Conservation (phyloP, 2,797 vertebrate genomes). For the Jordanella pulchra region DNA sequence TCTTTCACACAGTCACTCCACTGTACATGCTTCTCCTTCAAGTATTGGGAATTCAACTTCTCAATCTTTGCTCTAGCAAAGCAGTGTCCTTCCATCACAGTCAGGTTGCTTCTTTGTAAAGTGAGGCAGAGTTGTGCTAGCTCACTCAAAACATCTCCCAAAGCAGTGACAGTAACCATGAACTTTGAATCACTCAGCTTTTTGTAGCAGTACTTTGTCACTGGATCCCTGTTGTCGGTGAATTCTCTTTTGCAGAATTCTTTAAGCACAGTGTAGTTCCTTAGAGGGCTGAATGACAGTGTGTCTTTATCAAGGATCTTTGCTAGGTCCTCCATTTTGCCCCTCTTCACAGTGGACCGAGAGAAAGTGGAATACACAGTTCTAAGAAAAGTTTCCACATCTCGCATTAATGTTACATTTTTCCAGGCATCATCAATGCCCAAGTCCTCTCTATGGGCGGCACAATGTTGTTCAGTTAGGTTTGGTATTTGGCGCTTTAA, state of each 20-base stretch:
- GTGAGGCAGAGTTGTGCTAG: background rate
- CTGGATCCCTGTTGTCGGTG: constrained; percentile 1
- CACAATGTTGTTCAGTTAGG: constrained; percentile 45
- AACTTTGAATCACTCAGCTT: constrained; percentile 22
- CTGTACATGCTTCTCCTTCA: too few species aligned
- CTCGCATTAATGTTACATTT: constrained; percentile 36
- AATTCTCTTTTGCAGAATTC: constrained; percentile 45
- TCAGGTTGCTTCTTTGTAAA: background rate
- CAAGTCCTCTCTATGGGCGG: too few species aligned
- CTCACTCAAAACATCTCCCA: constrained; percentile 44
- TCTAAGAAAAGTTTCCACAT: constrained; percentile 58
- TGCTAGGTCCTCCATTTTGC: constrained; percentile 46
- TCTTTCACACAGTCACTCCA: too few species aligned
- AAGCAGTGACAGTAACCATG: constrained; percentile 39
- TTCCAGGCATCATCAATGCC: constrained; percentile 50
- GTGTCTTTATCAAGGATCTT: constrained; percentile 35
- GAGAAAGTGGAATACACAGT: constrained; percentile 54
- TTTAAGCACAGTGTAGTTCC: constrained; percentile 48
- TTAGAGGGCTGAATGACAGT: constrained; percentile 40
- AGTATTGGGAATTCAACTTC: too few species aligned
- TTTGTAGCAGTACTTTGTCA: constrained; percentile 4
- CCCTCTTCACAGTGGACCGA: constrained; percentile 43
- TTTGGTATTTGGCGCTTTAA: constrained; percentile 8
- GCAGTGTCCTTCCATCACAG: too few species aligned
- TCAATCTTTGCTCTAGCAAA: too few species aligned